These are phyloP conservation scores for Euthynnus affinis DNA, from an alignment of 2,797 vertebrate species.

Conservation along the genomic window DNA sequence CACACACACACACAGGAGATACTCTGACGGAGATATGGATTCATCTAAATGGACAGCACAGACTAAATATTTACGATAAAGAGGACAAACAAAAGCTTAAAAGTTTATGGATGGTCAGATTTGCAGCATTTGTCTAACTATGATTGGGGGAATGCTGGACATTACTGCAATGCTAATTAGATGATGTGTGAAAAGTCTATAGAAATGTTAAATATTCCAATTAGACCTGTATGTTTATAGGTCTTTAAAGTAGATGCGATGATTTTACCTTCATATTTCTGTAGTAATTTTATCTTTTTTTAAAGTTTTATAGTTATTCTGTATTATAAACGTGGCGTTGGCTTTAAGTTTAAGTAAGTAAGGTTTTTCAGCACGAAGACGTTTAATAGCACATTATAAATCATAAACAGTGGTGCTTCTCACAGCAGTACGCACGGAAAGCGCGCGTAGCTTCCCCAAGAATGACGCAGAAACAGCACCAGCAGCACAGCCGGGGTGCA, in stretches of 20 bases:
- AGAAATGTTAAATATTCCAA: neutral
- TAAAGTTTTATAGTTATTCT: slow-evolving; percentile 7
- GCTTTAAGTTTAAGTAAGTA: neutral
- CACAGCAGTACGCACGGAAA: neutral
- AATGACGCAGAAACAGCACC: slow-evolving; percentile 22
- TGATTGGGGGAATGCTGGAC: neutral
- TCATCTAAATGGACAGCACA: neutral
- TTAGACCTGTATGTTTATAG: neutral
- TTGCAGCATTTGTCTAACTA: neutral
- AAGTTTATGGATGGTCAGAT: slow-evolving; percentile 30
- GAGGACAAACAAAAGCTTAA: neutral
- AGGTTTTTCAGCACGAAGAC: neutral
- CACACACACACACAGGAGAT: neutral
- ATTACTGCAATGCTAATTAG: neutral
- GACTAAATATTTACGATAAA: neutral
- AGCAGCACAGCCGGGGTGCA: slow-evolving; percentile 10
- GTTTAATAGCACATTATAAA: neutral
- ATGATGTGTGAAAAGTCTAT: neutral
- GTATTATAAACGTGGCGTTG: neutral
- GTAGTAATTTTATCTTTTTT: neutral
- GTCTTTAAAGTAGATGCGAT: neutral
- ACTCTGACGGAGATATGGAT: neutral
- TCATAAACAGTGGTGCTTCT: neutral
- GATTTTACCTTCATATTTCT: neutral
- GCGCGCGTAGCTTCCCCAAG: slow-evolving; percentile 43